These are phyloP conservation scores for Polyergus mexicanus DNA, from an alignment of 1,140 invertebrate genomes.

Conservation along the genomic window DNA sequence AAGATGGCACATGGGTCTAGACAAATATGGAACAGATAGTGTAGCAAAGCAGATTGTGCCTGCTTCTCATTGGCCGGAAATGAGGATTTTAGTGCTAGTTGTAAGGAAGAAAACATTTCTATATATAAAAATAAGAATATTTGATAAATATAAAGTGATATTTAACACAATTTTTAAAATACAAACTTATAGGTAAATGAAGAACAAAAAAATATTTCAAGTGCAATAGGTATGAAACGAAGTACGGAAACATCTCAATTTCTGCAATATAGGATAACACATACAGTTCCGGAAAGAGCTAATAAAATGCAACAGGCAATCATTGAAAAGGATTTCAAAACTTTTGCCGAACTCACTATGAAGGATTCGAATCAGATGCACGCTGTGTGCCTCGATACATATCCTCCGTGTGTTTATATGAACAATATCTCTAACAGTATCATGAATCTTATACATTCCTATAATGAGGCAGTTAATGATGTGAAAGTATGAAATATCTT, in stretches of 20 bases:
- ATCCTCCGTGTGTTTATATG: conserved; percentile 97
- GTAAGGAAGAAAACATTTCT: conserved; percentile 85
- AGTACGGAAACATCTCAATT: conserved; percentile 94
- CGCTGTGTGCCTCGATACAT: conserved; percentile 97
- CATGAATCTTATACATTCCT: conserved; percentile 93
- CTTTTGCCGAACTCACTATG: conserved; percentile 98
- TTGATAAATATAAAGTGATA: background rate
- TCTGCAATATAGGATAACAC: conserved; percentile 91
- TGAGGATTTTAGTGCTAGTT: conserved; percentile 96
- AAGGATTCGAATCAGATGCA: conserved; percentile 99
- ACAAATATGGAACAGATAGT: conserved; percentile 93
- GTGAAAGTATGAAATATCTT: conserved; percentile 87
- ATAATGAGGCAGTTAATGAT: conserved; percentile 90
- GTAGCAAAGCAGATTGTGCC: conserved; percentile 92
- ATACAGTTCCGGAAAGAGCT: conserved; percentile 91
- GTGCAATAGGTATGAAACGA: conserved; percentile 96
- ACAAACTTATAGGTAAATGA: conserved; percentile 90
- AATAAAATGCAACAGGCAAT: conserved; percentile 93
- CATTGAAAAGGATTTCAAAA: conserved; percentile 92
- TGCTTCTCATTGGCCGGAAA: conserved; percentile 95
- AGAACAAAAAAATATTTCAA: conserved; percentile 94
- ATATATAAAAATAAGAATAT: background rate
- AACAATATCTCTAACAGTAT: conserved; percentile 95
- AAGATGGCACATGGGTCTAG: conserved; percentile 92
- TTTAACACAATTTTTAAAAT: conserved; percentile 14